Percentiles rank a stretch among this genome's conserved stretches.
phyloP scores from a whole-genome alignment of 1,140 invertebrate species.

The Drosophila oshimai region DNA sequence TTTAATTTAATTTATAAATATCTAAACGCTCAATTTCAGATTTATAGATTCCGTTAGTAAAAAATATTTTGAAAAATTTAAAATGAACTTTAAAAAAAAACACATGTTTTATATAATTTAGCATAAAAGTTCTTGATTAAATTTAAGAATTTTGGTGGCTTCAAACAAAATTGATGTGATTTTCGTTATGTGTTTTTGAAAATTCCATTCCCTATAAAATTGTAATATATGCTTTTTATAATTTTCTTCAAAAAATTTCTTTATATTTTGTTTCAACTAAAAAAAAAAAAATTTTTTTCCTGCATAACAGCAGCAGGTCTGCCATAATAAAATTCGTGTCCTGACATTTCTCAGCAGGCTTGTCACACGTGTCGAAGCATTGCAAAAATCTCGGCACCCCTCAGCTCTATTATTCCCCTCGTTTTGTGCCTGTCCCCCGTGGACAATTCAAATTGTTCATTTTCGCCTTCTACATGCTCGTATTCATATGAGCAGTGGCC shows the following conservation, averaged over 20 bases:
- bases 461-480: neutral
- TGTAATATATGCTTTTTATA: neutral
- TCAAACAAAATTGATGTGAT: too few relatives aligned
- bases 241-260: neutral
- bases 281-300: neutral
- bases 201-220: too few relatives aligned
- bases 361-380: slow-evolving; percentile 54
- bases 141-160: too few relatives aligned
- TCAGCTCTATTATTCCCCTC: neutral
- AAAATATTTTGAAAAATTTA: too few relatives aligned
- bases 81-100: too few relatives aligned
- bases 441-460: slow-evolving; percentile 17
- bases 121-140: too few relatives aligned
- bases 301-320: neutral
- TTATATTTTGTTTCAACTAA: slow-evolving; percentile 17
- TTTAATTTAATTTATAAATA: too few relatives aligned
- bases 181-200: too few relatives aligned
- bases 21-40: too few relatives aligned
- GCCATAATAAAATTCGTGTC: slow-evolving; percentile 47
- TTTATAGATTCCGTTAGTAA: too few relatives aligned
- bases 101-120: too few relatives aligned
- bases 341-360: slow-evolving; percentile 38
- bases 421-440: neutral
- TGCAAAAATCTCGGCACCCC: slow-evolving; percentile 37
- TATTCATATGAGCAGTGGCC: slow-evolving; percentile 7